Evolutionary conservation across 2,888 invertebrate genomes (phyloP).

Genomic region (Actias luna): DNA sequence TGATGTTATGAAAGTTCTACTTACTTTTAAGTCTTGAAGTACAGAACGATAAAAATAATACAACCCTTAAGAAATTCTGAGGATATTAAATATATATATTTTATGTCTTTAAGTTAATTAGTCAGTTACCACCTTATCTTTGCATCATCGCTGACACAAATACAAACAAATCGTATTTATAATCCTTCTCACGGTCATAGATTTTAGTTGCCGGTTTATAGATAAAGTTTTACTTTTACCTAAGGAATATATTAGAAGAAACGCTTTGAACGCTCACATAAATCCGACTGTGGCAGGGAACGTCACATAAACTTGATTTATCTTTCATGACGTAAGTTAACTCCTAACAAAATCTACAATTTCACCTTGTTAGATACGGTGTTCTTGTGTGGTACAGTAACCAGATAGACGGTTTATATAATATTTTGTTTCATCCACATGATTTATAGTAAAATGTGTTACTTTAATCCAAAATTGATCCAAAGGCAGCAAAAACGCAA

Average conservation of each 20-base stretch:
- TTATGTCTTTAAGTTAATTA: too few species aligned
- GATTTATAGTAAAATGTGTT: not conserved
- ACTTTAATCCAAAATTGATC: too few species aligned
- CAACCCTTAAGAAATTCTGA: not conserved
- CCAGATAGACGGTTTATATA: not conserved
- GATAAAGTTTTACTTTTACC: conserved; percentile 48
- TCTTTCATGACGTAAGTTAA: conserved; percentile 68
- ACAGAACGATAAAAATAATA: too few species aligned
- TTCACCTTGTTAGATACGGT: conserved; percentile 40
- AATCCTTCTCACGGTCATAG: conserved; percentile 19
- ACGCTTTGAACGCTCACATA: conserved; percentile 63
- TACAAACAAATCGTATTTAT: conserved; percentile 19
- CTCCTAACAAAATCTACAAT: conserved; percentile 64
- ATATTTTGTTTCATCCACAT: conserved; percentile 5
- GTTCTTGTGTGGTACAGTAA: conserved; percentile 23
- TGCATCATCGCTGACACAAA: conserved; percentile 17
- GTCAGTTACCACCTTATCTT: conserved; percentile 6
- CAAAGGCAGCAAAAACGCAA: too few species aligned
- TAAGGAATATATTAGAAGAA: conserved; percentile 60
- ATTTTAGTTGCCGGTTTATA: conserved; percentile 23
- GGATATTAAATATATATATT: too few species aligned
- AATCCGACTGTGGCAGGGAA: conserved; percentile 69
- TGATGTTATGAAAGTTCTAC: too few species aligned
- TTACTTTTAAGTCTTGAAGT: too few species aligned
- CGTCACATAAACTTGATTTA: conserved; percentile 80